Evolutionary conservation across 2,888 invertebrate genomes (phyloP).

Genomic region (Crematogaster levior): DNA sequence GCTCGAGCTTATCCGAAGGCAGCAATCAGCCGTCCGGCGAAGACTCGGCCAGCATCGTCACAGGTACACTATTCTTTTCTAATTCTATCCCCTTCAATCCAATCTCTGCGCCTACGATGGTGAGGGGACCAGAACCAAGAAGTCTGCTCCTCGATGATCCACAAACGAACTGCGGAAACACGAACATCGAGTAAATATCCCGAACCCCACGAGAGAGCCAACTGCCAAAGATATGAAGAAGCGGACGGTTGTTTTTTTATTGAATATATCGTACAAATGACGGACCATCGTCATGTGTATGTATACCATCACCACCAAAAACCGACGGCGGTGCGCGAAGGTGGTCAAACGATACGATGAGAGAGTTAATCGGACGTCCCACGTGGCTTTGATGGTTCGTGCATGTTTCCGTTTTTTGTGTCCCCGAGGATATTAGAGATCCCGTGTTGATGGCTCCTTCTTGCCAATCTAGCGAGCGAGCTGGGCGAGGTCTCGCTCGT

Average conservation of each 20-base stretch:
- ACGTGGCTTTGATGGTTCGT: constrained; percentile 51
- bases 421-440: constrained; percentile 54
- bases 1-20: constrained; percentile 93
- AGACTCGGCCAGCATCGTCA: constrained; percentile 93
- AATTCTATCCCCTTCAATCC: constrained; percentile 56
- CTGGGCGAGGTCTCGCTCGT: not conserved
- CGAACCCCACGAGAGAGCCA: constrained; percentile 28
- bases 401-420: constrained; percentile 67
- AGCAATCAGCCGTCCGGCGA: constrained; percentile 86
- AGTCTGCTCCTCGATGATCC: constrained; percentile 48
- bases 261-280: constrained; percentile 7
- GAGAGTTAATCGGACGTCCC: constrained; percentile 13
- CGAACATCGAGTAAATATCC: not conserved
- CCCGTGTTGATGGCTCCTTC: constrained; percentile 19
- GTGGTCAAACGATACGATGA: constrained; percentile 34
- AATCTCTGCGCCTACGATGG: constrained; percentile 6
- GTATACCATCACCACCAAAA: constrained; percentile 79
- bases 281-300: constrained; percentile 43
- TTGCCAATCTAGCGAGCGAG: constrained; percentile 13
- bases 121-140: constrained; percentile 40
- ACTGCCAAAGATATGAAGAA: constrained; percentile 33
- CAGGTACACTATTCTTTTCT: constrained; percentile 88
- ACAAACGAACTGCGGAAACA: constrained; percentile 42
- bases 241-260: constrained; percentile 17
- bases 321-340: constrained; percentile 54